phyloP scores from a whole-genome alignment of 2,113 vertebrate genomes.

The Scomber scombrus region DNA sequence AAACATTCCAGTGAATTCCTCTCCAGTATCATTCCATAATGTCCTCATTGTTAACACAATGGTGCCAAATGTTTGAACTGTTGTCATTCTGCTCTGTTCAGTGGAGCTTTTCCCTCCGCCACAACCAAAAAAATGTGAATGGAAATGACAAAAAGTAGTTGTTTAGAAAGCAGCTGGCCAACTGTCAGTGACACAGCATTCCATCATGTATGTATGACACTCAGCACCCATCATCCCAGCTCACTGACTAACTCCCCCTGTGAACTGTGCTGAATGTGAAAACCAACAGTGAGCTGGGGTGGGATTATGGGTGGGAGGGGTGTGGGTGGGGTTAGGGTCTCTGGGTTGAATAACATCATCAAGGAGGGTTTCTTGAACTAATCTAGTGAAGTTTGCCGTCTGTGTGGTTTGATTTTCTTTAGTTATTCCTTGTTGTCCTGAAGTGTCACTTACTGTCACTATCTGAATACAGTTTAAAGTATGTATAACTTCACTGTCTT shows the following conservation, averaged over 20 bases:
- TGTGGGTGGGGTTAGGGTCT: background rate
- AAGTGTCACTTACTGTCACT: no score
- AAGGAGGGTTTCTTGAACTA: background rate
- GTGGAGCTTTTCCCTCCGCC: background rate
- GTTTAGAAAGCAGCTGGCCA: background rate
- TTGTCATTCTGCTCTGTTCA: background rate
- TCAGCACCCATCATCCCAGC: no score
- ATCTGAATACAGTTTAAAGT: background rate
- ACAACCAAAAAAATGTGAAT: slow-evolving; percentile 19
- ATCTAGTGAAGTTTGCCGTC: background rate
- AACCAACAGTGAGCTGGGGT: no score
- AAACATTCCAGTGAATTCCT: background rate
- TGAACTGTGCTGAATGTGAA: no score
- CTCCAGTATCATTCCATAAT: background rate
- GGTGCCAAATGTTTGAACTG: slow-evolving; percentile 28
- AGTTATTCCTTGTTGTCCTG: background rate
- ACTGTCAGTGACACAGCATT: background rate
- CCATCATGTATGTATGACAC: background rate
- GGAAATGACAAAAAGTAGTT: background rate
- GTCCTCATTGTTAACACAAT: background rate
- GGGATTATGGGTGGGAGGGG: no score
- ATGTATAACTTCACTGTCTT: background rate
- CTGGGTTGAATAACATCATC: background rate
- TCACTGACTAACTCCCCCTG: no score
- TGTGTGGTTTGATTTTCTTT: slow-evolving; percentile 8